Evolutionary conservation across 92 coral and sea anemone species (phyloP).

Genomic region (Zoanthus sansibaricus): DNA sequence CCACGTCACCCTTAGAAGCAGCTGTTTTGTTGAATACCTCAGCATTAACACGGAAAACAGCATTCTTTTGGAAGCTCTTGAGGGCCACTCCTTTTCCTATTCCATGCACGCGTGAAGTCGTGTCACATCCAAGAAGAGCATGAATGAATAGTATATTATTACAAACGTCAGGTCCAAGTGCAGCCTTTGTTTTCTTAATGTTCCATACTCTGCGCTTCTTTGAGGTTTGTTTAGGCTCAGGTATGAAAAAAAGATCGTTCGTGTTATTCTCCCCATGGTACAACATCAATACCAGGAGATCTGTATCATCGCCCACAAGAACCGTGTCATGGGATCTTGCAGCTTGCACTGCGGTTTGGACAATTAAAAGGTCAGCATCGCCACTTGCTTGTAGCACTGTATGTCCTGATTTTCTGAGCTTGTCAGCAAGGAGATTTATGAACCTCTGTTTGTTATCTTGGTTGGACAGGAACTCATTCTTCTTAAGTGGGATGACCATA

Average conservation of each 20-base stretch:
- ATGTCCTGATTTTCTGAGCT: background rate
- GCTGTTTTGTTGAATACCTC: slow-evolving; percentile 16
- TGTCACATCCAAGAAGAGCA: slow-evolving; percentile 2
- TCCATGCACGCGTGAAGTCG: background rate
- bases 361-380: slow-evolving; percentile 68
- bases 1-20: slow-evolving; percentile 19
- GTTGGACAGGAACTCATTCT: background rate
- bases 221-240: background rate
- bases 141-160: background rate
- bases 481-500: background rate
- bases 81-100: background rate
- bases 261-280: background rate
- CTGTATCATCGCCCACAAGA: slow-evolving; percentile 68
- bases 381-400: slow-evolving; percentile 35
- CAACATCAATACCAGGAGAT: slow-evolving; percentile 59
- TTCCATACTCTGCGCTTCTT: background rate
- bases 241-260: background rate
- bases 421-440: background rate
- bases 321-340: slow-evolving; percentile 41
- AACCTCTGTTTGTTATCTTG: background rate
- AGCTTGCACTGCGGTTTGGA: slow-evolving; percentile 47
- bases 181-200: slow-evolving; percentile 16
- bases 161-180: slow-evolving; percentile 33
- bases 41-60: slow-evolving; percentile 7
- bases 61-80: background rate